Evolutionary conservation across 2,113 vertebrate species (phyloP), one percentile per base, ranked within the genome.

Genomic region (Morone chrysops): DNA sequence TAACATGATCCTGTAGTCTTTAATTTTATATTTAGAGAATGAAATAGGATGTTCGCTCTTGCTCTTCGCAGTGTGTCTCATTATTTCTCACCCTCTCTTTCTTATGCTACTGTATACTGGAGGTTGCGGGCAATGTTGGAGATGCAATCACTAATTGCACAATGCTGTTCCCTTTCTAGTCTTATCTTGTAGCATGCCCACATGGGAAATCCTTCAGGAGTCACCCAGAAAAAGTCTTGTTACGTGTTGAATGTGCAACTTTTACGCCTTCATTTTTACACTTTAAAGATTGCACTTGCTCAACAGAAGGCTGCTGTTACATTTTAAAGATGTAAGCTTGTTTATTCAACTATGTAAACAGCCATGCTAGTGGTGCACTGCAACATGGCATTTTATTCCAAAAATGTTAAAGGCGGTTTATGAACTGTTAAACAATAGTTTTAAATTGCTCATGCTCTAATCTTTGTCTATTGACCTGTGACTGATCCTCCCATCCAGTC

Each of bases 21-120:
- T 75, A 80, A 87, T 85, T 80, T 78, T 84, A 73, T 80, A 61
- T 57, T 85, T 53, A 77, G 61, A 68, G 51, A 72, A 41, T n/a
- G 25, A 61, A 60, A 36, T 56, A 45, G 68, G 22, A 53, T 63
- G 63, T 77, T 61, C 76, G 25, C 38, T 47, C 47, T n/a, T 40
- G 22, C 47, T 63, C 43, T 12, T 48, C 43, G 63, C 54, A 16
- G 1, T 25, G 47, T 48, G 61, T 79, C 75, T 82, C 78, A 59
- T 77, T 80, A 81, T 68, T 67, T 81, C 36, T 61, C 53, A 14
- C 65, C 53, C 36, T 70, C 43, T 57, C 16, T 40, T 56, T 69
- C 36, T 83, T 20, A 43, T 22, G 47, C n/a, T 71, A 25, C 59
- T 59, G 47, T 67, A 47, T 48, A 73, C 45, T 18, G 22, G 61